Percentiles rank a stretch among this genome's conserved stretches.
These are phyloP conservation scores for Sylvilagus floridanus DNA, from an alignment of 2,797 vertebrate species.

Conservation along the genomic window DNA sequence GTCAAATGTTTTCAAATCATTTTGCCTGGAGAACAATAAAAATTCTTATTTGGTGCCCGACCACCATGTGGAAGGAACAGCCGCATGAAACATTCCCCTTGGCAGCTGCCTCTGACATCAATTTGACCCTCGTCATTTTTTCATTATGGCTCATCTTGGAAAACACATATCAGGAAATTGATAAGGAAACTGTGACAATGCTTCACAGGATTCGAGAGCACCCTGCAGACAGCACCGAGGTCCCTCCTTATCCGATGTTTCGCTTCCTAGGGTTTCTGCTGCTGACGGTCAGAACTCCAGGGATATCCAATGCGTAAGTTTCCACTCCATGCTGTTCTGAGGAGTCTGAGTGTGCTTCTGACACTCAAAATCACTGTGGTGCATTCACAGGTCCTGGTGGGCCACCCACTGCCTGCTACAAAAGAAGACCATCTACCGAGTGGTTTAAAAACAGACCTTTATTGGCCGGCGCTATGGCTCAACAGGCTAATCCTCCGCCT, in stretches of 20 bases:
- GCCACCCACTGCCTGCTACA: neutral
- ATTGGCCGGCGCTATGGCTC: too few relatives aligned
- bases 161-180: neutral
- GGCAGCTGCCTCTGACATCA: neutral
- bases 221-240: neutral
- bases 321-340: neutral
- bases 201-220: neutral
- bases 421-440: too few relatives aligned
- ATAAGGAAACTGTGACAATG: neutral
- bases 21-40: neutral
- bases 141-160: neutral
- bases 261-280: neutral
- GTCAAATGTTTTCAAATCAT: neutral
- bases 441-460: too few relatives aligned
- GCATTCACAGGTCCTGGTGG: neutral
- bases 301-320: too few relatives aligned
- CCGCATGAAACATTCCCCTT: too few relatives aligned
- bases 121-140: neutral
- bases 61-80: neutral
- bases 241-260: neutral
- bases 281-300: too few relatives aligned
- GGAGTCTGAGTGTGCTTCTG: neutral
- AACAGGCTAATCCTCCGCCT: too few relatives aligned
- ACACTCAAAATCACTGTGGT: neutral
- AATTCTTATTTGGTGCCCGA: neutral